Evolutionary conservation across 2,888 invertebrate species (phyloP), one percentile per base, ranked within the genome.

Genomic region (Thymelicus lineola): DNA sequence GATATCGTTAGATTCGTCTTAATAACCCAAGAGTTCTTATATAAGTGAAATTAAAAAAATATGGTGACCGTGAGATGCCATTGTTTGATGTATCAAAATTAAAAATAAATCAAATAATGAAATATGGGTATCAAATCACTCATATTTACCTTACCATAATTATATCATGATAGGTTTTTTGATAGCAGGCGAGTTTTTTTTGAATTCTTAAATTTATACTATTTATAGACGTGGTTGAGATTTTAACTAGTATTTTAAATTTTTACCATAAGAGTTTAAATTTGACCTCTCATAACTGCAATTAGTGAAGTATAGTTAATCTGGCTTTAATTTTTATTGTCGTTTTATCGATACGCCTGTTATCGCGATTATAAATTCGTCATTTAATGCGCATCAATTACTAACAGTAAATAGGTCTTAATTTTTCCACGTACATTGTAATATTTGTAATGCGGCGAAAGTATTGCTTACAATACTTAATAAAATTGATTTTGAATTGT

Each of bases 301-400:
- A 63, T 38, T 53, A 50, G 50, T 5, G 50, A 15, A 6, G 20
- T 12, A 28, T 35, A 46, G n/a, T 66, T 65, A 65, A 57, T 42
- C 35, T 38, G 15, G 42, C 12, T 57, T 58, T 28, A 36, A 12
- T 63, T 59, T 45, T 66, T 48, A 17, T 36, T 59, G 58, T 66
- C 58, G 55, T 55, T 55, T 14, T 48, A 38, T 66, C 58, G 28
- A 38, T 58, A 58, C 28, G 17, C 42, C 36, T 42, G 9, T 28
- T 66, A 60, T 60, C 66, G 28, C 42, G 65, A 9, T 36, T 45
- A 45, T n/a, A 65, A 65, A 28, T 45, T 50, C 55, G n/a, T 64
- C 42, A 45, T 45, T 36, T 65, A 60, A 20, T 45, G 20, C 38
- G 38, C 28, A 9, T 63, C 36, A 14, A 15, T 48, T 35, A 57